Base-by-base conservation (phyloP, 2,113 vertebrate genomes). In the Gymnorhina tibicen region DNA sequence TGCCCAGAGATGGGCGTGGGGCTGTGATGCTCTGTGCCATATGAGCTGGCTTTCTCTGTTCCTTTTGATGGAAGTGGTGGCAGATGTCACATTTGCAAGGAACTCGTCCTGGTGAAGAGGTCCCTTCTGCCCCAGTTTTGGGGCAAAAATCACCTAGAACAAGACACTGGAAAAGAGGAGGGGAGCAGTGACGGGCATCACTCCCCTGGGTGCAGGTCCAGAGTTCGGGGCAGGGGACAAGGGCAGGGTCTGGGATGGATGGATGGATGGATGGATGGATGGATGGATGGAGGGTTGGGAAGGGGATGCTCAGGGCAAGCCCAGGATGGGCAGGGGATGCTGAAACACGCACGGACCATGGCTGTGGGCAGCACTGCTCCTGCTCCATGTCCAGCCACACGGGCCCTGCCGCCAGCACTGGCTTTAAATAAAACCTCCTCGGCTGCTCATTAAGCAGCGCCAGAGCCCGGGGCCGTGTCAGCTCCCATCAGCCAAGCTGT, bases 401-500 rank as follows among this genome's bases (percentile, higher is more conserved):
- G 0, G 27, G 32, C 33, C 62, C 52, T n/a, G 59, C 58, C 7
- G 6, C 75, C 23, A 2, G 16, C 19, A 1, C 32, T 3, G 4
- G 58, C 62, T 90, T 49, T 82, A 91, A 87, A 91, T 76, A 83
- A 90, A 89, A 39, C 49, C 74, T 80, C 46, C 69, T 58, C 1
- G 2, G 69, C 67, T 64, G 81, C 89, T 96, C 85, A 11, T 93
- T 95, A 96, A 67, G 67, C 1, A 2, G 78, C 3, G 4, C 60
- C 1, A 1, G 69, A 87, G 82, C 91, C 85, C 0, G 4, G n/a
- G 64, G 91, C 81, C 7, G 2, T 0, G 26, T 95, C 94, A 85
- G 83, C 35, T 90, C 68, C 82, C 73, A 94, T 96, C 85, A 95
- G 92, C 68, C 70, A 4, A 91, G 52, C 94, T 92, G 95, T 89